Base-by-base conservation (phyloP, 2,888 invertebrate genomes). In the Polylopha cassiicola region DNA sequence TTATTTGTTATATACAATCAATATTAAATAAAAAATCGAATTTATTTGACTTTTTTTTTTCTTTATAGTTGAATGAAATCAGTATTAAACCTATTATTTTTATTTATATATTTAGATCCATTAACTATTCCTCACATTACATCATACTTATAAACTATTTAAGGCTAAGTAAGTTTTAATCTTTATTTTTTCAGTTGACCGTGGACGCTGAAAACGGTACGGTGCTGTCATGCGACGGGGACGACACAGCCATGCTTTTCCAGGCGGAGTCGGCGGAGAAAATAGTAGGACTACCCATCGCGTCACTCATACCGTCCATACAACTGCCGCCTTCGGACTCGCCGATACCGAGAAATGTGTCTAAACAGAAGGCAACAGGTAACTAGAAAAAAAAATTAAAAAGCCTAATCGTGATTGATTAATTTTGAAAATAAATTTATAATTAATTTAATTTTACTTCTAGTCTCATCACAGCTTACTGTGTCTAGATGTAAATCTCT, bases 341-440 rank as follows among this genome's bases (percentile, higher is more conserved):
- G 3, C 66, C 69, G 0, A 56, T 86, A 30, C 61, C 86, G 0
- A 75, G 73, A 32, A 71, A 76, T 27, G 62, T 89, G 1, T 76
- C 85, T 8, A 90, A 90, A 50, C 90, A 90, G 61, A 86, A 88
- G 50, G 87, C 88, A n/a, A 90, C 90, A 38, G 91, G 90, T 65
- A 55, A 42, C 23, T 28, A 8, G 1, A 24, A 4, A 13, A 6
- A 23, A n/a, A 6, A 14, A 20, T 10, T 3, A 18, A 3, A 10
- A 24, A 17, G 3, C 6, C 20, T n/a, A 14, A 31, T 21, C 16
- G 4, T 8, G n/a, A 7, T 26, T 9, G n/a, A 3, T 27, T 10
- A 10, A 9, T 1, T 33, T 16, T 9, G 7, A 16, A 6, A 11
- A 3, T 15, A 6, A 3, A 9, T 15, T 20, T n/a, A 10, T n/a